Conservation (phyloP, 2,113 vertebrate species). For the Genyomyrus donnyi region DNA sequence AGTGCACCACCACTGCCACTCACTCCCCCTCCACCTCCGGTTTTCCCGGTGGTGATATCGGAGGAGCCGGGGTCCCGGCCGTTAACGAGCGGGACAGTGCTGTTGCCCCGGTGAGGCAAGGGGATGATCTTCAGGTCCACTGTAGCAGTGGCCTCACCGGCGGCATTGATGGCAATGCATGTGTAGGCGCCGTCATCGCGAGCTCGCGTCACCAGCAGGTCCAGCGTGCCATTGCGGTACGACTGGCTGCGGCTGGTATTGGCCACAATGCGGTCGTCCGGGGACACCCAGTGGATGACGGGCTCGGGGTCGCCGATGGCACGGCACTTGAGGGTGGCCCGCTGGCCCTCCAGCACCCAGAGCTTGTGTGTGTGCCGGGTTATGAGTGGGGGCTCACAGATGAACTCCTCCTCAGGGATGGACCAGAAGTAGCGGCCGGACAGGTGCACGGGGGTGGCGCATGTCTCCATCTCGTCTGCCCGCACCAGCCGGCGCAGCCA, state of each 20-base stretch:
- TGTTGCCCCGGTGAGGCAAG: slow-evolving; percentile 72
- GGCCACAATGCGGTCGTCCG: slow-evolving; percentile 75
- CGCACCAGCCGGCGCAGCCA: slow-evolving; percentile 76
- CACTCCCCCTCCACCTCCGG: slow-evolving; percentile 19
- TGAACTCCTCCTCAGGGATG: slow-evolving; percentile 84
- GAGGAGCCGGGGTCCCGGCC: slow-evolving; percentile 57
- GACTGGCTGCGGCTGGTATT: slow-evolving; percentile 76
- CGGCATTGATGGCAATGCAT: slow-evolving; percentile 84
- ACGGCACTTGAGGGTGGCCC: slow-evolving; percentile 74
- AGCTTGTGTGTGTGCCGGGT: slow-evolving; percentile 82
- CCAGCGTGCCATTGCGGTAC: slow-evolving; percentile 80
- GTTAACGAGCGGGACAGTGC: slow-evolving; percentile 46
- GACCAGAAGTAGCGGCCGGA: slow-evolving; percentile 85
- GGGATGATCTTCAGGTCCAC: slow-evolving; percentile 82
- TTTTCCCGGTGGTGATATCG: slow-evolving; percentile 57
- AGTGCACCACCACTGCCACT: slow-evolving; percentile 20
- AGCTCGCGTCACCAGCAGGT: slow-evolving; percentile 72
- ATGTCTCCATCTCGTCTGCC: slow-evolving; percentile 83
- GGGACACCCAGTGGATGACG: slow-evolving; percentile 82
- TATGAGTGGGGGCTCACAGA: slow-evolving; percentile 82
- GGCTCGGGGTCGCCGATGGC: slow-evolving; percentile 79
- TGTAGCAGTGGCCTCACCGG: slow-evolving; percentile 74
- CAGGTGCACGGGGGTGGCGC: slow-evolving; percentile 70
- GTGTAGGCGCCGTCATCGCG: slow-evolving; percentile 79
- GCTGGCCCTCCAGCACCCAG: slow-evolving; percentile 82